phyloP scores from a whole-genome alignment of 2,888 invertebrate genomes.

The Morinoia aosen region DNA sequence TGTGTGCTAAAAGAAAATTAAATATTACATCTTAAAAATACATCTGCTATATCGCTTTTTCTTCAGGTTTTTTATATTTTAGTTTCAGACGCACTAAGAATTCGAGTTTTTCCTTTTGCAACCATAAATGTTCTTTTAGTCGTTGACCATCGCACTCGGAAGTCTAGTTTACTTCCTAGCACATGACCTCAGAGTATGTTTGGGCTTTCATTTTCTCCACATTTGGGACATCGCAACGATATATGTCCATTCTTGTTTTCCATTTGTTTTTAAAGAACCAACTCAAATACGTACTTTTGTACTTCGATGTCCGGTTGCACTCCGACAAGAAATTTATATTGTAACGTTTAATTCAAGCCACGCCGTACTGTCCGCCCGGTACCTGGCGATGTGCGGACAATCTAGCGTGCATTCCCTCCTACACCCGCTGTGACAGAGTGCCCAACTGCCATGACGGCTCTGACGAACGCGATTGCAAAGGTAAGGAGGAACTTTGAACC shows the following conservation, averaged over 20 bases:
- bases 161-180: no score
- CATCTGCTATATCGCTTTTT: no score
- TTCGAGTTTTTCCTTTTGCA: no score
- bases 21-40: no score
- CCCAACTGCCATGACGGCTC: conserved; percentile 76
- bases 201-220: background rate
- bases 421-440: conserved; percentile 69
- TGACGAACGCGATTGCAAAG: conserved; percentile 80
- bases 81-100: no score
- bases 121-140: no score
- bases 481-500: background rate
- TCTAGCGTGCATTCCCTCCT: conserved; percentile 64
- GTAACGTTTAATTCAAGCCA: background rate
- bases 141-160: no score
- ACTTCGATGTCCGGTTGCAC: no score
- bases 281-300: no score
- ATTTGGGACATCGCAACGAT: background rate
- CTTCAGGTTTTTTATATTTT: no score
- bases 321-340: background rate
- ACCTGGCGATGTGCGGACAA: conserved; percentile 41
- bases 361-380: background rate
- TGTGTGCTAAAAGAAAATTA: no score
- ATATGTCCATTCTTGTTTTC: background rate
- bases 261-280: background rate
- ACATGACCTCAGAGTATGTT: no score